Evolutionary conservation across 2,113 vertebrate genomes (phyloP), one percentile per base, ranked within the genome.

Genomic region (Hyperopisus bebe): DNA sequence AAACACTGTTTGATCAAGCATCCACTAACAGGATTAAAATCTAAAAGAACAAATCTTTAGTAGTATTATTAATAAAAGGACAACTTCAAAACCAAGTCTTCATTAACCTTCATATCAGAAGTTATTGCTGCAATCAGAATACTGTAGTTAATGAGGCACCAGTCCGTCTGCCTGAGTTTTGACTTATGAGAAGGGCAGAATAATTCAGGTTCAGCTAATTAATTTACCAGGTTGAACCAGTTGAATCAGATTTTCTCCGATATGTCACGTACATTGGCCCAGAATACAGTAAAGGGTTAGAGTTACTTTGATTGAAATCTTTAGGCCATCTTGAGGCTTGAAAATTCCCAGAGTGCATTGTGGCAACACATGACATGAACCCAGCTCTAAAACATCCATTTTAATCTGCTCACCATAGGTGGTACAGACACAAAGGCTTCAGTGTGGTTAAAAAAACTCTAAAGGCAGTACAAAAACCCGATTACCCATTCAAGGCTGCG

Each of bases 1-100:
- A 88, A 51, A 90, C 80, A 21, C 51, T 88, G 90, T 90, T 90
- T 90, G 87, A 90, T 90, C 87, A 88, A 48, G 51, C 87, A 66
- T 85, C 83, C 44, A 10, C 42, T 84, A 70, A 90, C 53, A 86
- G 87, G 80, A 88, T 88, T 90, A 90, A 88, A 88, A 88, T 85
- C 87, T 88, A 88, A 80, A 42, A 27, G 74, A 90, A 86, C 90
- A 90, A 90, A 90, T 86, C 77, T 85, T 66, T 88, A 88, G 83
- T 50, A 86, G 62, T 88, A 85, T 89, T 90, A 88, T 88, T 90
- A 66, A 90, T 70, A 88, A 47, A 85, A 27, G 55, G 8, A 84
- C 80, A 90, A 89, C 77, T 89, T 89, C 89, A 89, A 89, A 87
- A 87, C 89, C 83, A 51, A 77, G 84, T 51, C 13, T 55, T 17